Base-by-base conservation (phyloP, 1,140 invertebrate species). In the Cotesia typhae region DNA sequence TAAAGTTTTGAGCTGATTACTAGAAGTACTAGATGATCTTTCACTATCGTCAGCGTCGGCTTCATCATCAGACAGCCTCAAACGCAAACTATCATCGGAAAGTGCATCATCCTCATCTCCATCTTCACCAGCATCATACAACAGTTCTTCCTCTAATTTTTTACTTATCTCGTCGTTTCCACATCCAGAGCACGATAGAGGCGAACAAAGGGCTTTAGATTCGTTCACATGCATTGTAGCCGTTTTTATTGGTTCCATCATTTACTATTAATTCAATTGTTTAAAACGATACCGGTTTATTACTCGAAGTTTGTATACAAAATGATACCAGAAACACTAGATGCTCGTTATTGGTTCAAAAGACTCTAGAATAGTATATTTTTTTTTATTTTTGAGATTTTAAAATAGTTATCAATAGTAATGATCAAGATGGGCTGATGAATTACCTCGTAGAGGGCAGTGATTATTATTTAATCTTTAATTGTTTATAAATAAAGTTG, bases 61-160 rank as follows among this genome's bases (percentile, higher is more conserved):
- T 10, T 85, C 83, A 65, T 83, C 84, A 75, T 86, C 84, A 14
- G 84, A 84, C n/a, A 84, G 55, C 75, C 79, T 83, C 67, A 86
- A 82, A 66, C 82, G 81, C 20, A 85, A 77, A 72, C 83, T 84
- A 67, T 83, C 83, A 75, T 85, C 83, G 6, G 83, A 84, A 1
- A 83, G 68, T 55, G 77, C 78, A 70, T 85, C 81, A 52, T 86
- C 85, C 55, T 82, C 84, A 66, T 86, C 83, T 14, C 79, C 81
- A 52, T 77, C 77, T 35, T 84, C 83, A 66, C 79, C 80, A 65
- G 57, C 63, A 59, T 76, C 76, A 67, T 75, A 83, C 59, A 84
- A 81, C 59, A 80, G 71, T 35, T 82, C 79, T 17, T 81, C 80
- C 67, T 81, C 80, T 71, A 79, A 78, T 66, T 84, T 77, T 75